phyloP scores from a whole-genome alignment of 2,113 vertebrate genomes.

The Etia nguti region DNA sequence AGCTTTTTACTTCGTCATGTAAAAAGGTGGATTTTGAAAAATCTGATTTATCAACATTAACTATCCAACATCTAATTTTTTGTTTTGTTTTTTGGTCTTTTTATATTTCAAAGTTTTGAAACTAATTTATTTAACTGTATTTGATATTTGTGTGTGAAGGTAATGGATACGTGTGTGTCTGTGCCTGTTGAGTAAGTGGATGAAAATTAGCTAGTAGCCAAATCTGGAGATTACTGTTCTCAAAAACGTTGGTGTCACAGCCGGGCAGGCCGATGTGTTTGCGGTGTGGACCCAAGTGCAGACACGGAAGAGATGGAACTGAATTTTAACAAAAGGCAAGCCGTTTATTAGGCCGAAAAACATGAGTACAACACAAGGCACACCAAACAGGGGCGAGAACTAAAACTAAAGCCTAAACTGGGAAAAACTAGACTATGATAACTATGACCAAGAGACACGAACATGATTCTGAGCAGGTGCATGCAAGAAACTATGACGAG shows the following conservation, averaged over 20 bases:
- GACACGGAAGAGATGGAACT: rapidly evolving
- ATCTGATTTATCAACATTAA: not conserved
- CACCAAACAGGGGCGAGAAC: no score
- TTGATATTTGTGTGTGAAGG: rapidly evolving
- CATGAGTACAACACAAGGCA: no score
- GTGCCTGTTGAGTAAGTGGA: not conserved
- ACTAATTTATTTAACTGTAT: not conserved
- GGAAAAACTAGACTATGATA: no score
- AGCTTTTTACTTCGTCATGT: rapidly evolving
- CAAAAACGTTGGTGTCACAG: not conserved
- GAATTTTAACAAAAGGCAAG: no score
- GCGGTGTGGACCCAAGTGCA: no score
- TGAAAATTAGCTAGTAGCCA: not conserved
- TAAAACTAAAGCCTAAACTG: no score
- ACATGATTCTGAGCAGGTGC: not conserved
- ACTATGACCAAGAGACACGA: not conserved
- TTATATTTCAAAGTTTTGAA: not conserved
- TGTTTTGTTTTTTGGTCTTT: not conserved
- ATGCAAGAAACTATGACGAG: not conserved
- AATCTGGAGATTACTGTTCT: not conserved
- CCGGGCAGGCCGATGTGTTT: no score
- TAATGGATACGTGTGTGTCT: rapidly evolving
- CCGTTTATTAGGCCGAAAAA: no score
- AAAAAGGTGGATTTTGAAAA: not conserved
- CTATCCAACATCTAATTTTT: not conserved